Percentiles rank a stretch among this genome's conserved stretches.
These are phyloP conservation scores for Psilopogon haemacephalus DNA, from an alignment of 2,113 vertebrate species.

Conservation along the genomic window DNA sequence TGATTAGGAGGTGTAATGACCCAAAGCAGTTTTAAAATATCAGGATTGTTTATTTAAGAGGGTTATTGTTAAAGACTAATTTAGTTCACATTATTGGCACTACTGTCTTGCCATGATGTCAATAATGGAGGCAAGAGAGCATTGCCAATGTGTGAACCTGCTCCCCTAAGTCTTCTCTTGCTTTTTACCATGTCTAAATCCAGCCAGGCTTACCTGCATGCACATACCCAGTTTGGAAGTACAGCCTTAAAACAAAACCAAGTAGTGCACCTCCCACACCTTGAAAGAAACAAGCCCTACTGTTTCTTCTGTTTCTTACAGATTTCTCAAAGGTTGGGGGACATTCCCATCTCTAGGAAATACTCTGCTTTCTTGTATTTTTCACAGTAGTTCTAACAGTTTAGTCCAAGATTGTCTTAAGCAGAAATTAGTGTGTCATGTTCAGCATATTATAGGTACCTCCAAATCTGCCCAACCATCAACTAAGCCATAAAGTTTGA, in stretches of 20 bases:
- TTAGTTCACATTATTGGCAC: neutral
- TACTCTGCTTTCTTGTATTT: neutral
- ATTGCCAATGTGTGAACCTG: neutral
- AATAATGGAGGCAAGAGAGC: neutral
- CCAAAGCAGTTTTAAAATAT: neutral
- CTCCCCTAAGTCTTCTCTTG: neutral
- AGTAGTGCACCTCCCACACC: neutral
- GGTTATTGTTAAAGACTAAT: neutral
- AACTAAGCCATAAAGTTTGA: neutral
- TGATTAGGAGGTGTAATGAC: neutral
- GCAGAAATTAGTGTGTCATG: neutral
- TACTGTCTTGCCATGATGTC: neutral
- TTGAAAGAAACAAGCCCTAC: neutral
- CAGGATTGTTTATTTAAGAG: neutral
- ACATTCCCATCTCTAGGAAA: neutral
- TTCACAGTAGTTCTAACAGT: neutral
- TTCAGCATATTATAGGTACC: neutral
- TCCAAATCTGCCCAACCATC: neutral
- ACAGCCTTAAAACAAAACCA: neutral
- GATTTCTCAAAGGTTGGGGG: neutral
- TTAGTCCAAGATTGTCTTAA: neutral
- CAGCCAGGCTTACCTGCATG: neutral
- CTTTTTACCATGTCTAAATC: neutral
- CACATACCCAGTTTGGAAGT: neutral
- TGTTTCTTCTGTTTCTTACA: neutral